Conservation (phyloP, 2,113 vertebrate genomes). For the Vombatus ursinus region DNA sequence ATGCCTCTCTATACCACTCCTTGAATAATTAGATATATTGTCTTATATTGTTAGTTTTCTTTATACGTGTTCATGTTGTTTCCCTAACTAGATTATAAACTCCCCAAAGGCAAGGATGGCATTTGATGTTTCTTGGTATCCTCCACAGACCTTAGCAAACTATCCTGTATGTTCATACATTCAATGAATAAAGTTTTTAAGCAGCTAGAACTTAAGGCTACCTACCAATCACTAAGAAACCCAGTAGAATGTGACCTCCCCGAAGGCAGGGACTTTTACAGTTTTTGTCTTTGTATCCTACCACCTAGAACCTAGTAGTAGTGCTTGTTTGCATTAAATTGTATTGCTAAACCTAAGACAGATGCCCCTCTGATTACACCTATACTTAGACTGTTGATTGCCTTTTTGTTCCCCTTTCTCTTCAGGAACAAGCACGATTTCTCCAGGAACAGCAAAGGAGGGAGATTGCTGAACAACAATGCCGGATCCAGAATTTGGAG, state of each 20-base stretch:
- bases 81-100: not conserved
- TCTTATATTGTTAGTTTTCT: not conserved
- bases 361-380: not conserved
- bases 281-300: not conserved
- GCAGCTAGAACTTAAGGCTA: not conserved
- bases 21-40: not conserved
- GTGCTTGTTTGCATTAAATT: not conserved
- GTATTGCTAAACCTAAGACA: not conserved
- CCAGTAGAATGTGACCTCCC: not conserved
- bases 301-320: not conserved
- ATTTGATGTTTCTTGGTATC: not conserved
- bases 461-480: not conserved
- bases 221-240: not conserved
- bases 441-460: not conserved
- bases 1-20: not conserved
- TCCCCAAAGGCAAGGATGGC: not conserved
- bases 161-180: not conserved
- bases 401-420: not conserved
- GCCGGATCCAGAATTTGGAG: not conserved
- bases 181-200: not conserved
- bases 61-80: not conserved
- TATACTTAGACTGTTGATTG: not conserved
- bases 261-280: not conserved
- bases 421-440: constrained; percentile 1
- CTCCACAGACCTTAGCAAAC: not conserved